Evolutionary conservation across 2,888 invertebrate species (phyloP).

Genomic region (Latheticus oryzae): DNA sequence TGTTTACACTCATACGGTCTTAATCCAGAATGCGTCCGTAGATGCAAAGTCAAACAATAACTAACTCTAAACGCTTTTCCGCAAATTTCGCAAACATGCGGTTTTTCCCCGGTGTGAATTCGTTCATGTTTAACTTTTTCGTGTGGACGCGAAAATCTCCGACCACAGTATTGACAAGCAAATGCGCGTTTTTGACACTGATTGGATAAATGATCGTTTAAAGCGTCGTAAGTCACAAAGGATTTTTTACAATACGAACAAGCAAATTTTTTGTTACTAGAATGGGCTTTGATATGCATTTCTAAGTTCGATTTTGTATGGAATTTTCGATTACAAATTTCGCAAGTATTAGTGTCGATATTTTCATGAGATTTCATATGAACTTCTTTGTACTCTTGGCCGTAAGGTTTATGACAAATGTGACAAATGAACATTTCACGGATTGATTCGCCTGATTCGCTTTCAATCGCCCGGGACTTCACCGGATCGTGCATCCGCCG

Average conservation of each 20-base stretch:
- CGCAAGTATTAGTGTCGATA: slow-evolving; percentile 71
- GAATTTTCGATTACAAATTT: slow-evolving; percentile 80
- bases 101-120: slow-evolving; percentile 85
- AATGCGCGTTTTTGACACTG: slow-evolving; percentile 68
- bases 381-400: slow-evolving; percentile 68
- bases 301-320: slow-evolving; percentile 73
- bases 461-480: slow-evolving; percentile 67
- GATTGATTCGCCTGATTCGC: slow-evolving; percentile 49
- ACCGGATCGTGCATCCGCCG: slow-evolving; percentile 80
- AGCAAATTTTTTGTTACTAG: slow-evolving; percentile 66
- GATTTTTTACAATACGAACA: slow-evolving; percentile 64
- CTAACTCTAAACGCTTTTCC: slow-evolving; percentile 84
- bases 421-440: slow-evolving; percentile 59
- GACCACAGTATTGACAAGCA: slow-evolving; percentile 78
- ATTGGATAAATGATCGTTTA: slow-evolving; percentile 58
- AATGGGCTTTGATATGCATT: slow-evolving; percentile 82
- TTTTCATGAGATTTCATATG: slow-evolving; percentile 77
- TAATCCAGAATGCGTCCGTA: slow-evolving; percentile 83
- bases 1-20: slow-evolving; percentile 81
- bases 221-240: slow-evolving; percentile 58
- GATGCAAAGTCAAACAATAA: slow-evolving; percentile 82
- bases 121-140: slow-evolving; percentile 87
- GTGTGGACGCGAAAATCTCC: slow-evolving; percentile 79
- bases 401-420: slow-evolving; percentile 68
- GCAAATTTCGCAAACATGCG: slow-evolving; percentile 82